These are phyloP conservation scores for Ophion ellenae DNA, from an alignment of 2,888 invertebrate genomes.

Conservation along the genomic window DNA sequence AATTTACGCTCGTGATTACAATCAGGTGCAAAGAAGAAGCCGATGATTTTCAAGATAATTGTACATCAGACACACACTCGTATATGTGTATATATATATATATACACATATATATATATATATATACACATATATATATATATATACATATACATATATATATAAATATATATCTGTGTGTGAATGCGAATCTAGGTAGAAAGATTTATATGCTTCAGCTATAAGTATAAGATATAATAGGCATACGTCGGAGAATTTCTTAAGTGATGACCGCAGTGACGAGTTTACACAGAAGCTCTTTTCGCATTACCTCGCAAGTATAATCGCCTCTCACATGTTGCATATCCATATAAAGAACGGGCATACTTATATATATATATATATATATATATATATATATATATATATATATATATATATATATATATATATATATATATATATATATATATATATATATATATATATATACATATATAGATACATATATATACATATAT, in stretches of 20 bases:
- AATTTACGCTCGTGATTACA: slow-evolving; percentile 48
- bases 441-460: not conserved
- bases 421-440: not conserved
- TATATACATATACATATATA: not conserved
- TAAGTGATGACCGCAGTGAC: slow-evolving; percentile 48
- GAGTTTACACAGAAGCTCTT: slow-evolving; percentile 56
- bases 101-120: not conserved
- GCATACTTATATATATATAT: slow-evolving; percentile 3
- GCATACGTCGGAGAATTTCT: slow-evolving; percentile 18
- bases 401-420: no score
- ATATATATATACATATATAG: not conserved
- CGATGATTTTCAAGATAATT: slow-evolving; percentile 48
- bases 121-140: not conserved
- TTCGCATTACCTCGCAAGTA: slow-evolving; percentile 29
- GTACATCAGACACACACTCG: slow-evolving; percentile 7
- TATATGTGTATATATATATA: not conserved
- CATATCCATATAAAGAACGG: slow-evolving; percentile 1
- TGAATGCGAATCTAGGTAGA: slow-evolving; percentile 2
- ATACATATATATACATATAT: not conserved
- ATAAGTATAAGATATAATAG: slow-evolving; percentile 5
- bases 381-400: not conserved
- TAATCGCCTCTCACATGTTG: slow-evolving; percentile 19
- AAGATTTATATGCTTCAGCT: slow-evolving; percentile 3
- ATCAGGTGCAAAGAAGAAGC: slow-evolving; percentile 53
- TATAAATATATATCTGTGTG: not conserved